Base-by-base conservation (phyloP, 2,888 invertebrate species). In the Heliconius ismenius region DNA sequence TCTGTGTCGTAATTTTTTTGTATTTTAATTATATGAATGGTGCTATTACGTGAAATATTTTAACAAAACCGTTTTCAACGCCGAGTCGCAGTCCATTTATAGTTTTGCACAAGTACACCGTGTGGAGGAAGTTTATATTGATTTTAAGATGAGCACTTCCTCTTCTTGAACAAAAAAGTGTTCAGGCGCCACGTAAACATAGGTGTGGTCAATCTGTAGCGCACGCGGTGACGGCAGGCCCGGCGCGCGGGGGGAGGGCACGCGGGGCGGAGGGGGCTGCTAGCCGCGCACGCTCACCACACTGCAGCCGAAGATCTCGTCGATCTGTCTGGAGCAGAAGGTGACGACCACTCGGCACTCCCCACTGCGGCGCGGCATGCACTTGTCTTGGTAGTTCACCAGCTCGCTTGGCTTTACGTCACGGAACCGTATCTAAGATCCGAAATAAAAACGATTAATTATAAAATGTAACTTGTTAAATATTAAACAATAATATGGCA, bases 241-340 rank as follows among this genome's bases (percentile, higher is more conserved):
- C 91, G 91, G 88, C 82, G 87, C 83, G 86, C 89, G 89, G 87
- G 89, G 87, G 74, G 88, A 87, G 79, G 84, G 85, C 86, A 86
- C 91, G 78, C 89, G 91, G 89, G 92, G 90, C 91, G 91, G 90
- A 84, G 89, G 84, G 87, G 86, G 90, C 87, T 86, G 93, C 93
- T 93, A 94, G 92, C 93, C 94, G 81, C 93, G 92, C 87, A 95
- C 95, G 76, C 89, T 91, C 83, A 95, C 94, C 80, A 87, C 92
- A 13, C 93, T 93, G 81, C 95, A 95, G 74, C 96, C 96, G 82
- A 93, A 93, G 86, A 96, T 94, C 88, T 96, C 96, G 86, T 95
- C 95, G 78, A 96, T 90, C 89, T 96, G 95, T 76, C 95, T 93
- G 58, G 96, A 96, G 75, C 95, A 95, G 91, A 96, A 96, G 64